These are phyloP conservation scores for Eptesicus fuscus DNA, from an alignment of 2,113 vertebrate species.

Conservation along the genomic window DNA sequence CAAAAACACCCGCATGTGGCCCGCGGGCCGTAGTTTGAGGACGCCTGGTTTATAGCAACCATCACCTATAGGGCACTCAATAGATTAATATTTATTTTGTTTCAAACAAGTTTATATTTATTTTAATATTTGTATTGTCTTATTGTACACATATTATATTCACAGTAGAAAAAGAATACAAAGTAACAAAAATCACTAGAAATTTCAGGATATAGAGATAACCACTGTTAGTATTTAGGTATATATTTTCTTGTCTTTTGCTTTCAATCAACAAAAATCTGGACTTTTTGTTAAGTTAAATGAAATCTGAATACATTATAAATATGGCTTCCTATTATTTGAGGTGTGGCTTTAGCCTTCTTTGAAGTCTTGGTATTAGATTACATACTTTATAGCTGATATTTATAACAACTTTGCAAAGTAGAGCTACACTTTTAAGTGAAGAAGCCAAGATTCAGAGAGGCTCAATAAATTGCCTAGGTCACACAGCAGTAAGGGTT, in stretches of 20 bases:
- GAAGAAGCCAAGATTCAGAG: not conserved
- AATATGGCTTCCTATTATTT: not conserved
- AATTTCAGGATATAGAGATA: not conserved
- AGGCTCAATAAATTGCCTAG: not conserved
- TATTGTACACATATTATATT: not conserved
- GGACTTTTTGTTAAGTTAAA: not conserved
- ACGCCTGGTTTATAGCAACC: not conserved
- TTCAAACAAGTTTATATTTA: not conserved
- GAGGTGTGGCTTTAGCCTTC: not conserved
- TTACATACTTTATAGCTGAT: not conserved
- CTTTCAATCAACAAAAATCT: not conserved
- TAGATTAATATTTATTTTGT: not conserved
- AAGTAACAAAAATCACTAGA: not conserved
- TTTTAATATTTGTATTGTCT: not conserved
- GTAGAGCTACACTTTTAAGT: not conserved
- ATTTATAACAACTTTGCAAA: not conserved
- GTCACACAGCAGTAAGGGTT: not conserved
- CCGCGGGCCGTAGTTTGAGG: no score
- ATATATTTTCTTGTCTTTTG: not conserved
- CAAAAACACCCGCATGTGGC: no score
- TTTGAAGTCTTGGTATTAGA: not conserved
- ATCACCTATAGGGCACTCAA: not conserved
- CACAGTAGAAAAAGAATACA: not conserved
- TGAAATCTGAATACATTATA: not conserved
- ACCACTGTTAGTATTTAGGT: not conserved